Evolutionary conservation across 2,113 vertebrate genomes (phyloP), one percentile per base, ranked within the genome.

Genomic region (Danionella cerebrum): DNA sequence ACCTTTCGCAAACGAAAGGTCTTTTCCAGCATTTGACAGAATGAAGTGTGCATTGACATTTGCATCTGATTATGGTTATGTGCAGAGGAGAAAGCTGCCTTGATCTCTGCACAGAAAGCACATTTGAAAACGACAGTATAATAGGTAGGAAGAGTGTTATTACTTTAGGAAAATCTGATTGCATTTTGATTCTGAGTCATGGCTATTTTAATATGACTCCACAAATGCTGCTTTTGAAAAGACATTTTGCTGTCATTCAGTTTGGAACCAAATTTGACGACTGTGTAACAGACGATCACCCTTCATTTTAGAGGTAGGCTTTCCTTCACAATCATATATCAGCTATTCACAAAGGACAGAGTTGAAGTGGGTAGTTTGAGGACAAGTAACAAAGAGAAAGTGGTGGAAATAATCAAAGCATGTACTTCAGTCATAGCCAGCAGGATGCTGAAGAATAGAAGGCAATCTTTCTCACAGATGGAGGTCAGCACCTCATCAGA

Each of bases 41-140:
- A 22, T 35, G 21, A 59, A 22, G 33, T 42, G 50, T 41, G 29
- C 45, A 35, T 8, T 47, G 12, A 58, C n/a, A 24, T 82, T 80
- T 85, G 77, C 84, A 83, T 83, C 7, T 76, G 67, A 82, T 76
- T 71, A 73, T 29, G 4, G 31, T 9, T 11, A 16, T 0, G 19
- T 66, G 63, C n/a, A 14, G 57, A 29, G n/a, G 12, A 2, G 22
- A 16, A 5, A 14, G 41, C 38, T 42, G 14, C 16, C 55, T 38
- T 18, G 12, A 42, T 10, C 24, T 4, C 9, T 29, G 55, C n/a
- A 44, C 9, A 16, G 22, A 42, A 59, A 42, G n/a, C 55, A 1
- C 38, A 29, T 24, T n/a, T 18, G 55, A 42, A 29, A 42, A 7
- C 38, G n/a, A 14, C 24, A 42, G 8, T n/a, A 1, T 2, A 2